These are phyloP conservation scores for Mythimna ferrago DNA, from an alignment of 2,888 invertebrate genomes.

Conservation along the genomic window DNA sequence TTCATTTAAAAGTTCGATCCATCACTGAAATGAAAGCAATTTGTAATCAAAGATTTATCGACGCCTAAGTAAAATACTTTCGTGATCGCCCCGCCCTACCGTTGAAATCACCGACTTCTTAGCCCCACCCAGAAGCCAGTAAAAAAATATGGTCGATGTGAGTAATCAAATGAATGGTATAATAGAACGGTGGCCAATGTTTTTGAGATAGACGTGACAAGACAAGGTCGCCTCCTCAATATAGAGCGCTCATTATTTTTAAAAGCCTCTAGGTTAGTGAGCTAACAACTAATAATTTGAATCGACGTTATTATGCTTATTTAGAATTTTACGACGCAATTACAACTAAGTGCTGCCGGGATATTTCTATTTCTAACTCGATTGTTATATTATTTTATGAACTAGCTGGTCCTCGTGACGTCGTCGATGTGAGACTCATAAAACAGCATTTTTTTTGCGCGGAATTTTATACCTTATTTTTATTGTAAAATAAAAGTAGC, in stretches of 20 bases:
- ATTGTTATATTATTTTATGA: conserved; percentile 68
- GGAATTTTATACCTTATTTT: too few relatives aligned
- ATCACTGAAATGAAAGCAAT: conserved; percentile 55
- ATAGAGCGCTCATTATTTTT: conserved; percentile 50
- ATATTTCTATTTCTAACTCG: conserved; percentile 24
- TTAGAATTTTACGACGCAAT: conserved; percentile 65
- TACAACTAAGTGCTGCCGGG: conserved; percentile 62
- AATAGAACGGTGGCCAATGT: conserved; percentile 44
- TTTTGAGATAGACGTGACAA: conserved; percentile 49
- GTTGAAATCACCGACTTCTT: conserved; percentile 47
- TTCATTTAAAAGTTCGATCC: conserved; percentile 48
- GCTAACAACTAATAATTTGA: conserved; percentile 42
- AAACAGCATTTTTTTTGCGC: too few relatives aligned
- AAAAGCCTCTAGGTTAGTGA: conserved; percentile 45
- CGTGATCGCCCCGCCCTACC: conserved; percentile 49
- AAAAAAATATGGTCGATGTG: conserved; percentile 51
- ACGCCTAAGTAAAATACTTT: conserved; percentile 49
- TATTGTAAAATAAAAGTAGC: too few relatives aligned
- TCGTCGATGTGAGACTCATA: too few relatives aligned
- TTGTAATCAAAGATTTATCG: conserved; percentile 60
- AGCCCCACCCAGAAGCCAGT: conserved; percentile 59
- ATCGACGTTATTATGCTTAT: conserved; percentile 16
- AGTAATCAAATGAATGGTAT: conserved; percentile 50
- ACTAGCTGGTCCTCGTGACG: conserved; percentile 6
- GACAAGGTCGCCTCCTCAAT: conserved; percentile 52